phyloP scores from a whole-genome alignment of 2,113 vertebrate species.

The Thymallus thymallus region DNA sequence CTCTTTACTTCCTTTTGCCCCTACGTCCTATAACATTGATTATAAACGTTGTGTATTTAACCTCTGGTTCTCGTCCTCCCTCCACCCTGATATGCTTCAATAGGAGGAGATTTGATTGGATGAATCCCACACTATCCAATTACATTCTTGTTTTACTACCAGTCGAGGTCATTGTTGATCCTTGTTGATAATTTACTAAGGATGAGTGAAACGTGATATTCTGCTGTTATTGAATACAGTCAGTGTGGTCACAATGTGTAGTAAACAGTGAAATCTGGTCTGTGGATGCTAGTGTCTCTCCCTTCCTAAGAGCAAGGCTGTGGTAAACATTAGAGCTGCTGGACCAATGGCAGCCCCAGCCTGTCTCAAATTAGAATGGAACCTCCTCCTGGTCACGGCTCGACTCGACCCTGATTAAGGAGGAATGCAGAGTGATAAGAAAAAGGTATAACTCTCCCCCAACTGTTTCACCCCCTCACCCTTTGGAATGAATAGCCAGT shows the following conservation, averaged over 20 bases:
- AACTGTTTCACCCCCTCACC: not conserved
- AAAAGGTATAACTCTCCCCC: constrained; percentile 18
- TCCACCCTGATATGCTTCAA: not conserved
- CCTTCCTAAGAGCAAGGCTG: constrained; percentile 16
- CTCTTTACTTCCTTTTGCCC: too few species aligned
- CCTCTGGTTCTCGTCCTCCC: not conserved
- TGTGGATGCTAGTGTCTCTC: constrained; percentile 35
- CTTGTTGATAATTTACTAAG: not conserved
- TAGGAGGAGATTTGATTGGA: not conserved
- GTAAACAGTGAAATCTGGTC: constrained; percentile 24
- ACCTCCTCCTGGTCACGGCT: not conserved
- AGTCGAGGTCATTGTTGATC: constrained; percentile 49
- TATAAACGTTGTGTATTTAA: constrained; percentile 14
- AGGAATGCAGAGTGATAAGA: constrained; percentile 11
- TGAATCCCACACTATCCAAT: not conserved
- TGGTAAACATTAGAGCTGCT: constrained; percentile 26
- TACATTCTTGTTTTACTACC: constrained; percentile 33
- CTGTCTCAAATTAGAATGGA: constrained; percentile 14
- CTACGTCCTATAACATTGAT: not conserved
- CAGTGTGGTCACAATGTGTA: too few species aligned
- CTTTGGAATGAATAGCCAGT: constrained; percentile 1
- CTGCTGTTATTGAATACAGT: not conserved
- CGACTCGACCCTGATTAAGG: not conserved
- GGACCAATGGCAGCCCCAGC: constrained; percentile 20
- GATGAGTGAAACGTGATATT: constrained; percentile 31